Base-by-base conservation (phyloP, 2,888 invertebrate species). In the Asteroscopus sphinx region DNA sequence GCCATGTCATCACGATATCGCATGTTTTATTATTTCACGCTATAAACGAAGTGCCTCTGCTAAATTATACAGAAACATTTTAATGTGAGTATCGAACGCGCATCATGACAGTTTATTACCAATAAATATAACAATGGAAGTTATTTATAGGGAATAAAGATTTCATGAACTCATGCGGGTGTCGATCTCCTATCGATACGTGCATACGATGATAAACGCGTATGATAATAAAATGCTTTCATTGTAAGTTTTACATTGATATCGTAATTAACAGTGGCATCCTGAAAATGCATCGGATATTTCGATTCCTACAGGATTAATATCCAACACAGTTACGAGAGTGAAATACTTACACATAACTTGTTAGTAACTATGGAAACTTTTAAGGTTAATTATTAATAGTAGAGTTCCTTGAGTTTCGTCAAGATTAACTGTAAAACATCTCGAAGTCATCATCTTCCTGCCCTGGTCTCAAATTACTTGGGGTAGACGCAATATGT, bases 21-120 rank as follows among this genome's bases (percentile, higher is more conserved):
- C 88, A 86, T 89, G 86, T 91, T 93, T 92, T 92, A 93, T 92
- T 92, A 89, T 92, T 90, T 88, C 77, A 76, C 82, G 89, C 86
- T 81, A 89, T 90, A 90, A 92, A 90, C 85, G 81, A 76, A 81
- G 73, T 79, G 70, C 75, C 78, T 81, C 75, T 74, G 76, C 79
- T 81, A 82, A 88, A 91, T 90, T 88, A 88, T 87, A 89, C 86
- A 84, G 79, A 84, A 83, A 85, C 82, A 83, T 86, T 87, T 88
- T 86, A 86, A 89, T 88, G 84, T 77, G 74, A 80, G 75, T 79
- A 86, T 85, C 80, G 85, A 85, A 85, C 82, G 80, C 79, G 79
- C 80, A 78, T 84, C 81, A 80, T 81, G 79, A 81, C 80, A 81
- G 71, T 89, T 90, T 88, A 90, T 83, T 80, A 80, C 79, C 85